Evolutionary conservation across 2,113 vertebrate genomes (phyloP), one percentile per base, ranked within the genome.

Genomic region (Gasterosteus nipponicus): DNA sequence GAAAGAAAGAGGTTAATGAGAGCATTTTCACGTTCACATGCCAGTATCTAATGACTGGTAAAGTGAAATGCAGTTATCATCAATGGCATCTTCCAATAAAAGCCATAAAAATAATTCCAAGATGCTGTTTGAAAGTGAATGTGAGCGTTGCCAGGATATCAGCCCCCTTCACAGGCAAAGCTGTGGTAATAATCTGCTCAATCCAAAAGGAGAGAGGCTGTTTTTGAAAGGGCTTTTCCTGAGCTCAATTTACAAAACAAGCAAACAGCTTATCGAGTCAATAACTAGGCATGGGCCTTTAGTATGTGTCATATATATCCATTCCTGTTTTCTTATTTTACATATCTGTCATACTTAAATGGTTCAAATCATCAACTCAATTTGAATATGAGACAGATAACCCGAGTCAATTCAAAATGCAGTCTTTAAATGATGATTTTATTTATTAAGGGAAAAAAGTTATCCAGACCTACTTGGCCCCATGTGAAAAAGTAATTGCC

Each of bases 81-180:
- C 83, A 70, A 33, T 82, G 75, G 46, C 81, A 85, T 82, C 84
- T 73, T 77, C 74, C 67, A 74, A 46, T 77, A 51, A 79, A 76
- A 81, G 57, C 66, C 59, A 82, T 88, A 88, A 83, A 62, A 85
- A 89, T 86, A 84, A 88, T 86, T 81, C 57, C 2, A 62, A 78
- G 75, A 77, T 75, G 72, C 70, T 10, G 54, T 72, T 75, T 76
- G 58, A 54, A 44, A 54, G 57, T 31, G 35, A 78, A 75, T 74
- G 73, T 15, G 69, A 73, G 74, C 41, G 82, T 79, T 82, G 76
- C 81, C 83, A 81, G 81, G 82, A 84, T 82, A 84, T 87, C 73
- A 64, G 64, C 71, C 63, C 42, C 64, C n/a, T 15, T 22, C 69
- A 61, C 78, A 69, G 19, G 61, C 35, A 64, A 70, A 39, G 72